phyloP scores from a whole-genome alignment of 2,797 vertebrate species.

The Takifugu rubripes region DNA sequence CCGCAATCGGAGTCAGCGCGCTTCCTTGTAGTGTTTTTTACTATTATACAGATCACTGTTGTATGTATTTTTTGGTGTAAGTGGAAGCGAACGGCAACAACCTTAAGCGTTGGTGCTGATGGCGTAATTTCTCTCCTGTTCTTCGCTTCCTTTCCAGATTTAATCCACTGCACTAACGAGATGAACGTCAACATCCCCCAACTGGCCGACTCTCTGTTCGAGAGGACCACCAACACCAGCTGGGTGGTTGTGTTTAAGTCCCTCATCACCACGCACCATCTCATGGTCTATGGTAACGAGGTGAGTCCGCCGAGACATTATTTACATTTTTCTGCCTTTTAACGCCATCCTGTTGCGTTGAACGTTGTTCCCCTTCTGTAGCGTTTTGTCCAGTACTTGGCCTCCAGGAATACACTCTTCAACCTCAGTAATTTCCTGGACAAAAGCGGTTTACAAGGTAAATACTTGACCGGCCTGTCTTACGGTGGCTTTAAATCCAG shows the following conservation, averaged over 20 bases:
- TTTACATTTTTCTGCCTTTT: neutral
- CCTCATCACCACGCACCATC: slow-evolving; percentile 97
- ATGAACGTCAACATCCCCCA: slow-evolving; percentile 99
- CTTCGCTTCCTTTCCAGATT: slow-evolving; percentile 70
- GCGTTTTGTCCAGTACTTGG: slow-evolving; percentile 99
- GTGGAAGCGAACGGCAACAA: too few relatives aligned
- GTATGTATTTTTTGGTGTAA: too few relatives aligned
- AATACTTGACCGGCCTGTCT: slow-evolving; percentile 15
- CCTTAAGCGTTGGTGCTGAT: too few relatives aligned
- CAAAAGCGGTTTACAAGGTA: slow-evolving; percentile 99
- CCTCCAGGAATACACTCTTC: slow-evolving; percentile 99
- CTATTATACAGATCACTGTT: too few relatives aligned
- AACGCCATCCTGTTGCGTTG: neutral
- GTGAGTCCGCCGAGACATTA: slow-evolving; percentile 62
- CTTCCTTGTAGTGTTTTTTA: too few relatives aligned
- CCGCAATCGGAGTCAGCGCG: too few relatives aligned
- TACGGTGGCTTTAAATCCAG: neutral
- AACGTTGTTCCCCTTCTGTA: slow-evolving; percentile 51
- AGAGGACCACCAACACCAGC: slow-evolving; percentile 97
- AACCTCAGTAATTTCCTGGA: slow-evolving; percentile 99
- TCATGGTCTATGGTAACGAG: slow-evolving; percentile 99
- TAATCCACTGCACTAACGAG: slow-evolving; percentile 99
- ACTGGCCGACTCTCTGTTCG: slow-evolving; percentile 97
- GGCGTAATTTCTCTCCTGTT: neutral
- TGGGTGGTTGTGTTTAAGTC: slow-evolving; percentile 99